Percentiles rank a stretch among this genome's conserved stretches.
phyloP scores from a whole-genome alignment of 2,888 invertebrate genomes.

The Protonemura montana region DNA sequence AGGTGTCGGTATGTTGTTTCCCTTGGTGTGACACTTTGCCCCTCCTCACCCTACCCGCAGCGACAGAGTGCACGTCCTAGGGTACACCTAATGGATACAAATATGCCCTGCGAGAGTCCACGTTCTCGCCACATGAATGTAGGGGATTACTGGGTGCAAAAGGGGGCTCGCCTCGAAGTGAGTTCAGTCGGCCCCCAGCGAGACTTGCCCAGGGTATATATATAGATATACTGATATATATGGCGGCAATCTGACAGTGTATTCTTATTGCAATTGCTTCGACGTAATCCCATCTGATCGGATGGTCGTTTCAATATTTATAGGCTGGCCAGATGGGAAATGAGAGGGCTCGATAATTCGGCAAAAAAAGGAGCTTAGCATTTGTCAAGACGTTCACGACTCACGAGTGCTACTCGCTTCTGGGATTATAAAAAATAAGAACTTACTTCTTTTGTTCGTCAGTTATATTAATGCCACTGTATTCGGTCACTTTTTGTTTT shows the following conservation, averaged over 20 bases:
- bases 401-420: no score
- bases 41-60: not conserved
- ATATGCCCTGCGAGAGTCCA: constrained; percentile 14
- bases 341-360: not conserved
- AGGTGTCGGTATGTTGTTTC: constrained; percentile 5
- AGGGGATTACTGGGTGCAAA: not conserved
- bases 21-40: not conserved
- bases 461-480: no score
- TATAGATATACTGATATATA: no score
- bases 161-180: not conserved
- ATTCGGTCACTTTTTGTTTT: no score
- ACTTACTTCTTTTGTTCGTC: no score
- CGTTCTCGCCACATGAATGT: not conserved
- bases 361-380: not conserved
- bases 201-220: not conserved
- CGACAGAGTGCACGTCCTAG: not conserved
- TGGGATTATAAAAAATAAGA: no score
- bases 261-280: not conserved
- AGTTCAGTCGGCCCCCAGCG: not conserved
- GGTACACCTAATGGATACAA: constrained; percentile 28
- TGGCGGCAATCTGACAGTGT: not conserved
- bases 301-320: not conserved
- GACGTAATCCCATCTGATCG: constrained; percentile 18
- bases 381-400: not conserved
- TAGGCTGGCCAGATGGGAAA: not conserved